A percentile compares a stretch with the other conserved stretches of the same genome.
Evolutionary conservation across 2,113 vertebrate species (phyloP).

Genomic region (Ibidorhyncha struthersii): DNA sequence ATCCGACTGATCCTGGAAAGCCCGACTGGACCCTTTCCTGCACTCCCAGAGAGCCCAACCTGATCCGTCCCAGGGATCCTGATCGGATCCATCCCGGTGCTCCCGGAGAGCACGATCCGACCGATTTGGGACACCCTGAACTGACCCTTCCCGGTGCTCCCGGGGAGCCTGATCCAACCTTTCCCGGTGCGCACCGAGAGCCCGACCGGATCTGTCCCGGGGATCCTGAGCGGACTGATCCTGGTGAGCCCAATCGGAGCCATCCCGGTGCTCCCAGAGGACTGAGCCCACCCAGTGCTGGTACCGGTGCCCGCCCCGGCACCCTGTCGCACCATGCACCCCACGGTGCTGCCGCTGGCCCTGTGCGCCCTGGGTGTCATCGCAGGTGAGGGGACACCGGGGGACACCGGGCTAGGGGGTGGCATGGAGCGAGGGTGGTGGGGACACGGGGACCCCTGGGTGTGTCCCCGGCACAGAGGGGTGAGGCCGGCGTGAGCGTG

Average conservation of each 20-base stretch:
- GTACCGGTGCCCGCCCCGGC: neutral
- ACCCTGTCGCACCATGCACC: neutral
- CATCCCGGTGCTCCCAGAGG: neutral
- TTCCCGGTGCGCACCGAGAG: neutral
- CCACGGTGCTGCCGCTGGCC: neutral
- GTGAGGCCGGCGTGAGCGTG: no score
- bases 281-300: neutral
- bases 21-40: no score
- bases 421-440: neutral
- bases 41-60: neutral
- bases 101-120: neutral
- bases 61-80: neutral
- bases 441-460: neutral
- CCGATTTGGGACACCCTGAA: no score
- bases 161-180: no score
- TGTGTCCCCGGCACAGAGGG: neutral
- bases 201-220: neutral
- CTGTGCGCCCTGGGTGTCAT: neutral
- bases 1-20: neutral
- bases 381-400: neutral
- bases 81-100: neutral
- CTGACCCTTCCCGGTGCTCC: neutral
- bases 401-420: neutral
- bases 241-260: no score
- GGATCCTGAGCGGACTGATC: fast-evolving